These are phyloP conservation scores for Stichopus horrens DNA, from an alignment of 53 echinoderm and acorn worm species.

Conservation along the genomic window DNA sequence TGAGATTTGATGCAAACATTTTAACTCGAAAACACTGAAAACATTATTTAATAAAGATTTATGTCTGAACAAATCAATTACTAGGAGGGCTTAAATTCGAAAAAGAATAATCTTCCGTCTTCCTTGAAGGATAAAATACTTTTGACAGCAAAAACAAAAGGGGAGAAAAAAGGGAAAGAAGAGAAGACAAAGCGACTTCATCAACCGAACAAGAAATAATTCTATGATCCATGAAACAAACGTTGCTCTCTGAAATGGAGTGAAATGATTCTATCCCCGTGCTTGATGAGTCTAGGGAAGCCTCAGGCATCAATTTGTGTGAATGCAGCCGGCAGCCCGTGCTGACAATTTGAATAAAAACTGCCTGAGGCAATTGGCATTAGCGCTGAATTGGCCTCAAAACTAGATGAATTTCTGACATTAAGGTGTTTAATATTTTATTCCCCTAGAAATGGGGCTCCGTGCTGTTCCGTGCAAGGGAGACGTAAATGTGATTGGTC, in stretches of 20 bases:
- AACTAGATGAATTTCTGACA: slow-evolving; percentile 29
- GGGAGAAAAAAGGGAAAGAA: too few species aligned
- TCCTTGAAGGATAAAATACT: too few species aligned
- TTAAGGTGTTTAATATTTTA: slow-evolving; percentile 41
- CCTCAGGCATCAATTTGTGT: slow-evolving; percentile 9
- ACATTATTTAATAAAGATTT: too few species aligned
- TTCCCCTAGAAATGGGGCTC: background rate
- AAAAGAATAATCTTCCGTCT: too few species aligned
- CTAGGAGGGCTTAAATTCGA: too few species aligned
- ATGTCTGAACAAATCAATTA: too few species aligned
- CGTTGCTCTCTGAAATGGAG: background rate
- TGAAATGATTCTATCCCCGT: background rate
- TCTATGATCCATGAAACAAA: background rate
- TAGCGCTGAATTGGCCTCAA: slow-evolving; percentile 30
- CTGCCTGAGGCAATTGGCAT: slow-evolving; percentile 4
- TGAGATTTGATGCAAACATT: too few species aligned
- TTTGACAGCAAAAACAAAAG: too few species aligned
- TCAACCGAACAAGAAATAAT: too few species aligned
- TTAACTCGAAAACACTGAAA: too few species aligned
- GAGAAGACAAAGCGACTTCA: too few species aligned
- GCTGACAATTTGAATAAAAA: slow-evolving; percentile 21
- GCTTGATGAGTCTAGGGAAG: background rate
- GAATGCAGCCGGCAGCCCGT: slow-evolving; percentile 19
- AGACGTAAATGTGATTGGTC: slow-evolving; percentile 20
- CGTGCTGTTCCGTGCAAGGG: background rate